Evolutionary conservation across 2,888 invertebrate species (phyloP).

Genomic region (Lagria hirta): DNA sequence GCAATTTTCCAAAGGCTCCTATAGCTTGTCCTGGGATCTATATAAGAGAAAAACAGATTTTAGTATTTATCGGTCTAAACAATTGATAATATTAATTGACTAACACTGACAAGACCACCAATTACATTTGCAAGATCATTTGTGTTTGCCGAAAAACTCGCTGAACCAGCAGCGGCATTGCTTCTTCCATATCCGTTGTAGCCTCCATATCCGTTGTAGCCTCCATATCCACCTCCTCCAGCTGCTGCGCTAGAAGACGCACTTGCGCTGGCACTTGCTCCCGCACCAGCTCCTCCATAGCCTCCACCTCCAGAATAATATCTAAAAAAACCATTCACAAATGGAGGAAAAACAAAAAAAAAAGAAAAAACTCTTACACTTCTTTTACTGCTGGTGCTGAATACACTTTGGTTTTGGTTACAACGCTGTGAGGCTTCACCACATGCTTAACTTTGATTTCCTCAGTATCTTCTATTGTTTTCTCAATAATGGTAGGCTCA

Average conservation of each 20-base stretch:
- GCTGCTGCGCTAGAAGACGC: no score
- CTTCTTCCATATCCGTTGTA: constrained; percentile 26
- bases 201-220: constrained; percentile 25
- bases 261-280: constrained; percentile 22
- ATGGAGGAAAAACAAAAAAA: constrained; percentile 23
- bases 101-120: no score
- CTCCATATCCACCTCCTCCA: constrained; percentile 30
- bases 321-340: constrained; percentile 21
- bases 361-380: constrained; percentile 4
- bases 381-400: no score
- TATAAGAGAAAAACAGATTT: no score
- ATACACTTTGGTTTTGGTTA: constrained; percentile 35
- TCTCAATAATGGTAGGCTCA: constrained; percentile 47
- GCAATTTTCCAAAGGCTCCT: no score
- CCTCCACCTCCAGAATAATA: constrained; percentile 28
- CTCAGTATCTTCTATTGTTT: constrained; percentile 40
- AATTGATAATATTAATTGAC: no score
- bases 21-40: no score
- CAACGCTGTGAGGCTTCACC: no score
- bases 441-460: constrained; percentile 21
- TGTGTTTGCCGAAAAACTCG: constrained; percentile 2
- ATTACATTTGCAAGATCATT: no score
- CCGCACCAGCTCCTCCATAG: constrained; percentile 30
- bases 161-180: no score
- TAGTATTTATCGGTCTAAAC: no score